Evolutionary conservation across 2,113 vertebrate species (phyloP).

Genomic region (cat (Felis catus)): F.catus_Fca126_mat1.0 CM031417.1:60341501-60342000

Average conservation of each 20-base stretch:
- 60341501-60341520: not conserved
- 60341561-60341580: not conserved
- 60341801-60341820: not conserved
- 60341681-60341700: not conserved
- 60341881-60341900: not conserved
- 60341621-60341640: not conserved
- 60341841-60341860: constrained; percentile 21
- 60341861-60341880: not conserved
- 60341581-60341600: not conserved
- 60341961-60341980: constrained; percentile 12
- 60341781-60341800: not conserved
- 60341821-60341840: not conserved
- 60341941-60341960: not conserved
- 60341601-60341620: not conserved
- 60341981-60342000: constrained; percentile 26
- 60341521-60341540: not conserved
- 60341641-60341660: not conserved
- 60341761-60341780: not conserved
- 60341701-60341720: not conserved
- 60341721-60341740: not conserved
- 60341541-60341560: not conserved
- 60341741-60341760: constrained; percentile 28
- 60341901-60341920: not conserved
- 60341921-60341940: not conserved
- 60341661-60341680: not conserved